These are phyloP conservation scores for Fragum fragum DNA, from an alignment of 2,888 invertebrate species.

Conservation along the genomic window DNA sequence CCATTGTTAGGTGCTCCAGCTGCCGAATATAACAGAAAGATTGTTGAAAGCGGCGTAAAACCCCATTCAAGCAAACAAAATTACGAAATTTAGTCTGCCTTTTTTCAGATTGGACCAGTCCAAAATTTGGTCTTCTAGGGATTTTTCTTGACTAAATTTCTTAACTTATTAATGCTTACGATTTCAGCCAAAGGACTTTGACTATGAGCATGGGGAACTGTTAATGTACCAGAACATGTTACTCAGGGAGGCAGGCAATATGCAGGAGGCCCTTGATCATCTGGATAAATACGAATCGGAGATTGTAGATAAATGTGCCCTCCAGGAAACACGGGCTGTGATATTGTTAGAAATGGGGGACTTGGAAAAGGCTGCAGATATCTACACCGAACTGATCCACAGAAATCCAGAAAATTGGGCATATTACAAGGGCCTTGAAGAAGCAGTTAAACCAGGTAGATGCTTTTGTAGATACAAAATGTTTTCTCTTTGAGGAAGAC, in stretches of 20 bases:
- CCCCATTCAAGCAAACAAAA: too few relatives aligned
- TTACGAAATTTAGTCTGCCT: too few relatives aligned
- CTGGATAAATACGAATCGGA: slow-evolving; percentile 94
- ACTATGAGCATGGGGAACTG: slow-evolving; percentile 99
- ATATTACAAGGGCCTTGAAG: slow-evolving; percentile 96
- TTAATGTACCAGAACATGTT: slow-evolving; percentile 99
- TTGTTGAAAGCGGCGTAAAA: too few relatives aligned
- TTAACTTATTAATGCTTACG: too few relatives aligned
- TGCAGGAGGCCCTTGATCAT: slow-evolving; percentile 94
- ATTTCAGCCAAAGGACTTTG: slow-evolving; percentile 87
- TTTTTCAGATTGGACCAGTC: neutral
- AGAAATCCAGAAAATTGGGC: slow-evolving; percentile 98
- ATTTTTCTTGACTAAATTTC: too few relatives aligned
- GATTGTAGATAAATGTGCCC: slow-evolving; percentile 97
- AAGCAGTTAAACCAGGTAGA: slow-evolving; percentile 93
- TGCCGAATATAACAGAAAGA: too few relatives aligned
- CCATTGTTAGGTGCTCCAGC: too few relatives aligned
- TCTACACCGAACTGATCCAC: slow-evolving; percentile 93
- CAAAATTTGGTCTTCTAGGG: neutral
- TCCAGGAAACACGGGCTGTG: slow-evolving; percentile 94
- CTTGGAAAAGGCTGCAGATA: slow-evolving; percentile 91
- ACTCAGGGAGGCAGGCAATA: slow-evolving; percentile 95
- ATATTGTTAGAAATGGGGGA: slow-evolving; percentile 19
- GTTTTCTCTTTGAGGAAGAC: too few relatives aligned
- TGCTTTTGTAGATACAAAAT: too few relatives aligned